Conservation (phyloP, 2,888 invertebrate species). For the Meganola albula region DNA sequence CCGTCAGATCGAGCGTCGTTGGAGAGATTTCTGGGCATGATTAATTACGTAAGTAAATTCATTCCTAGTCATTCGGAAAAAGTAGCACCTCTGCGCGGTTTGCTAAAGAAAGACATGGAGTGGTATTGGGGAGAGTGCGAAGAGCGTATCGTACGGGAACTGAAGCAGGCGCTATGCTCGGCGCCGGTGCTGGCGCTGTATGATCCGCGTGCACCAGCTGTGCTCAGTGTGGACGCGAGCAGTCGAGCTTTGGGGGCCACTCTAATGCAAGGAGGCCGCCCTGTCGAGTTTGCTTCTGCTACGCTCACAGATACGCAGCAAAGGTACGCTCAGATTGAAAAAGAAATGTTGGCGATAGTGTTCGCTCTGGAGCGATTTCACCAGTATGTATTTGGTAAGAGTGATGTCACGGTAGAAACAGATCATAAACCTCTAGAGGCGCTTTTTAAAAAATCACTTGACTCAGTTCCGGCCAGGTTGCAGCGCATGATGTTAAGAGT, state of each 20-base stretch:
- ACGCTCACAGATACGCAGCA: conserved; percentile 12
- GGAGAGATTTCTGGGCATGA: conserved; percentile 24
- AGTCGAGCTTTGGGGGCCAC: conserved; percentile 12
- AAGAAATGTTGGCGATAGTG: conserved; percentile 17
- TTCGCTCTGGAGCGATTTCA: conserved; percentile 26
- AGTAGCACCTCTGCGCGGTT: conserved; percentile 1
- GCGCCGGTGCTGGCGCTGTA: conserved; percentile 1
- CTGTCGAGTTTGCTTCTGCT: conserved; percentile 16
- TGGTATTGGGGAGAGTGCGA: conserved; percentile 18
- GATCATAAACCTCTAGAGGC: conserved; percentile 32
- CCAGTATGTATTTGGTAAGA: conserved; percentile 28
- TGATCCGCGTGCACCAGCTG: neutral
- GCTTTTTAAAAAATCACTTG: conserved; percentile 25
- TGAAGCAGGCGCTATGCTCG: conserved; percentile 9
- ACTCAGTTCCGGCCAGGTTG: conserved; percentile 19
- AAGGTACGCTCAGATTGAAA: conserved; percentile 19
- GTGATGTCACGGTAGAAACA: conserved; percentile 19
- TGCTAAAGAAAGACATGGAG: conserved; percentile 18
- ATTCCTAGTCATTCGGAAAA: conserved; percentile 24
- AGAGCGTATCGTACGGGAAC: neutral
- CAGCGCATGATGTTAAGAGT: conserved; percentile 27
- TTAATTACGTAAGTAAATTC: conserved; percentile 26
- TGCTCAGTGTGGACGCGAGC: neutral
- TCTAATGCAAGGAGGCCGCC: conserved; percentile 17
- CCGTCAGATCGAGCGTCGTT: conserved; percentile 13